Evolutionary conservation across 35 echinoderm and acorn worm species (phyloP).

Genomic region (Holothuria glaberrima): DNA sequence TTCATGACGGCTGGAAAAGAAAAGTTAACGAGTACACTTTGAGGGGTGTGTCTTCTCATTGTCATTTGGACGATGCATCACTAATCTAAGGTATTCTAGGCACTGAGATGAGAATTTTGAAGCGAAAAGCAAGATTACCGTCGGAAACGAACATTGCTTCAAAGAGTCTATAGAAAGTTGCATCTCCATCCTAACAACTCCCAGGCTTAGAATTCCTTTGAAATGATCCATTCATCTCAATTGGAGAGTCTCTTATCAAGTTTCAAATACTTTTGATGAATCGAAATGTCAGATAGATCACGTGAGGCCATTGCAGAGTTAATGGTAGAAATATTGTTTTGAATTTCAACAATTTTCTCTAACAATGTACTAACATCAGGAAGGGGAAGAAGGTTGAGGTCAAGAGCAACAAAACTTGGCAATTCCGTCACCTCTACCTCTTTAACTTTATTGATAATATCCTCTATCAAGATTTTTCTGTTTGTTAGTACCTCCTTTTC

Average conservation of each 20-base stretch:
- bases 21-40: too few species aligned
- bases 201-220: too few species aligned
- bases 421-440: background rate
- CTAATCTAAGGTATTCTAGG: too few species aligned
- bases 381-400: background rate
- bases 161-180: too few species aligned
- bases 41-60: too few species aligned
- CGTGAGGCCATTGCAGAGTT: background rate
- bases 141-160: too few species aligned
- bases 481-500: background rate
- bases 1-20: too few species aligned
- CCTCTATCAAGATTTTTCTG: conserved; percentile 18
- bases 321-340: background rate
- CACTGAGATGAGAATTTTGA: too few species aligned
- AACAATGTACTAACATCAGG: background rate
- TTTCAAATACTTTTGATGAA: conserved; percentile 6
- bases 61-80: too few species aligned
- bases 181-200: too few species aligned
- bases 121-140: too few species aligned
- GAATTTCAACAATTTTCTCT: background rate
- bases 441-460: background rate
- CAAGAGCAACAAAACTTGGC: conserved; percentile 13
- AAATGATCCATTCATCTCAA: background rate
- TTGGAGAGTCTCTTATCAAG: background rate
- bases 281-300: background rate